Evolutionary conservation across 2,113 vertebrate genomes (phyloP).

Genomic region (Pipa parva): DNA sequence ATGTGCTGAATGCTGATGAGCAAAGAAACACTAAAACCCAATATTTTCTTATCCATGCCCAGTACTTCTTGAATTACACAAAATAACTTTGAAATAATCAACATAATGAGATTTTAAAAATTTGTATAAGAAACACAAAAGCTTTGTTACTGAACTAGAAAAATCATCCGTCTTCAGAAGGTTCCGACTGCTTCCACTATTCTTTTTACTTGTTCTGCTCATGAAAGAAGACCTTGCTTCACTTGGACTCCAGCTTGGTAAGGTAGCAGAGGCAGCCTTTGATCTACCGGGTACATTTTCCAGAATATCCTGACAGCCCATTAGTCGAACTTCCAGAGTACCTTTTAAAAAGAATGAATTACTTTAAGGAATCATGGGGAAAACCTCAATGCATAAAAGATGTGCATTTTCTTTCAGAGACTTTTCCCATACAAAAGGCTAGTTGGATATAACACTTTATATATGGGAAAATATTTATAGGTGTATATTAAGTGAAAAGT

Average conservation of each 20-base stretch:
- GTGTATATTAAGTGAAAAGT: no score
- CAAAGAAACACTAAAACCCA: no score
- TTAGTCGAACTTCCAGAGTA: slow-evolving; percentile 94
- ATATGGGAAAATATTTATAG: no score
- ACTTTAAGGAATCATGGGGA: no score
- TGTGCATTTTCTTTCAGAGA: no score
- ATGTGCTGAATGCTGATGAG: no score
- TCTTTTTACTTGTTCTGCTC: slow-evolving; percentile 87
- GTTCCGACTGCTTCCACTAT: slow-evolving; percentile 83
- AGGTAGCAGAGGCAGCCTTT: slow-evolving; percentile 80
- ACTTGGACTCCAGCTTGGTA: slow-evolving; percentile 94
- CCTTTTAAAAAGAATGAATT: slow-evolving; percentile 61
- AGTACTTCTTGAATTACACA: no score
- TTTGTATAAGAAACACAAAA: slow-evolving; percentile 41
- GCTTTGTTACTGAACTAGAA: slow-evolving; percentile 81
- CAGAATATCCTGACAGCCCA: slow-evolving; percentile 97
- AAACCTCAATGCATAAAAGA: no score
- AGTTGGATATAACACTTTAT: no score
- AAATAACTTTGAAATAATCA: not conserved
- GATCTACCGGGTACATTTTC: slow-evolving; percentile 94
- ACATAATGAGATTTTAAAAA: slow-evolving; percentile 29
- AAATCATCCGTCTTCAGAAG: slow-evolving; percentile 91
- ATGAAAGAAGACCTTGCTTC: slow-evolving; percentile 95
- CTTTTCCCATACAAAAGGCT: no score
- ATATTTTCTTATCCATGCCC: no score